A percentile compares a stretch with the other conserved stretches of the same genome.
Evolutionary conservation across 2,113 vertebrate genomes (phyloP).

Genomic region (Brevimyrus niger): DNA sequence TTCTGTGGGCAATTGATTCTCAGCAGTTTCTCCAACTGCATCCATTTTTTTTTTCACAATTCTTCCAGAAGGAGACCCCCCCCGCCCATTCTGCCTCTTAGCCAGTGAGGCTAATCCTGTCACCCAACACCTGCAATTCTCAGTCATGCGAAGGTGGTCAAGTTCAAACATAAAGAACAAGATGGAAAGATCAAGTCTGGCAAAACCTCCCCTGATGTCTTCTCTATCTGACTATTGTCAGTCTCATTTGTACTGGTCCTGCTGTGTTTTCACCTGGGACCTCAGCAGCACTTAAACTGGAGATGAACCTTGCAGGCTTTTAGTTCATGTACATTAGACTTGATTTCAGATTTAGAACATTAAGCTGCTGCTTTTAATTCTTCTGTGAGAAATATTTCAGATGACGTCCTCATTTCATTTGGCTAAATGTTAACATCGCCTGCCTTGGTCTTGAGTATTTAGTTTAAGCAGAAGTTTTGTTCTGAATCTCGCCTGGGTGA

Average conservation of each 20-base stretch:
- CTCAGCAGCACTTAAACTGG: neutral
- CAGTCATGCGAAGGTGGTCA: neutral
- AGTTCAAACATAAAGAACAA: neutral
- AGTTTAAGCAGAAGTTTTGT: neutral
- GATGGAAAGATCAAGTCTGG: neutral
- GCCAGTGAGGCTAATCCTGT: neutral
- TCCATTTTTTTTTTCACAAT: neutral
- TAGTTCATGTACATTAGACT: neutral
- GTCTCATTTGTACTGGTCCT: neutral
- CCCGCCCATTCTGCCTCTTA: neutral
- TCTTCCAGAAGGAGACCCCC: neutral
- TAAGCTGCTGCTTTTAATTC: neutral
- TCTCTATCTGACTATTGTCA: neutral
- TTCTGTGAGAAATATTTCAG: neutral
- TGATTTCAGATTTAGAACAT: neutral
- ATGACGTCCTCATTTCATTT: neutral
- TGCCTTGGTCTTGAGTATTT: neutral
- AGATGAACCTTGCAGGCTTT: neutral
- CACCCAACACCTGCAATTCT: neutral
- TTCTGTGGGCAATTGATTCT: neutral
- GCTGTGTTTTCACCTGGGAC: neutral
- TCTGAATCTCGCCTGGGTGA: neutral
- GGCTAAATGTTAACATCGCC: neutral
- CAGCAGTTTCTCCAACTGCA: neutral
- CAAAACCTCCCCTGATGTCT: neutral